Base-by-base conservation (phyloP, 2,888 invertebrate genomes). In the Dasypogon diadema region DNA sequence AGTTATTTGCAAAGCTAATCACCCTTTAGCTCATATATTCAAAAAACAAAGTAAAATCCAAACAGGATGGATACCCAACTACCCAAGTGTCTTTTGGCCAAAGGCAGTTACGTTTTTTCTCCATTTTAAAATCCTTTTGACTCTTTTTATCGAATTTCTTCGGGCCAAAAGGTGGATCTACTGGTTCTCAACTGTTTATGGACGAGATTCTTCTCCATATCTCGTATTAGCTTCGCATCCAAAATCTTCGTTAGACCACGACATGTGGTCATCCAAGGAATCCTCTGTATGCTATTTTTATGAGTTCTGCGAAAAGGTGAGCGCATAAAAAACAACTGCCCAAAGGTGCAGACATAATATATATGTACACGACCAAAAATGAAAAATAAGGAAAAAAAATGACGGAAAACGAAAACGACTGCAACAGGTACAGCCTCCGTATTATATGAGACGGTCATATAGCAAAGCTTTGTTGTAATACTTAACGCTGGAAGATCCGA, bases 221-320 rank as follows among this genome's bases (percentile, higher is more conserved):
- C 42, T 42, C n/a, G 46, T n/a, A 65, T 46, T 46, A 65, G 42
- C 26, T 46, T 22, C 26, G 14, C 24, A 65, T 65, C 65, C 65
- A 22, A 46, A 65, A 65, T 46, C 46, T 65, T 65, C 65, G 65
- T 65, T 65, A 48, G 65, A 65, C 65, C 65, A 48, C 65, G 24
- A 65, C 65, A 65, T 65, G 65, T 65, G 65, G 46, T 65, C 65
- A 65, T 65, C 48, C 18, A 46, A 22, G 22, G 65, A 65, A 46
- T 48, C 16, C 30, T 34, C 42, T 34, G 46, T 65, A 65, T 65
- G 65, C 48, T 65, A 65, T 65, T 65, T 65, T 65, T 65, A 65
- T 65, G 65, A 65, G 42, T 65, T 65, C 65, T 48, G 65, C 65
- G 65, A 65, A 65, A 65, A 65, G 65, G 46, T 46, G 65, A 65